Evolutionary conservation across 2,888 invertebrate species (phyloP).

Genomic region (Torymus tubicola): DNA sequence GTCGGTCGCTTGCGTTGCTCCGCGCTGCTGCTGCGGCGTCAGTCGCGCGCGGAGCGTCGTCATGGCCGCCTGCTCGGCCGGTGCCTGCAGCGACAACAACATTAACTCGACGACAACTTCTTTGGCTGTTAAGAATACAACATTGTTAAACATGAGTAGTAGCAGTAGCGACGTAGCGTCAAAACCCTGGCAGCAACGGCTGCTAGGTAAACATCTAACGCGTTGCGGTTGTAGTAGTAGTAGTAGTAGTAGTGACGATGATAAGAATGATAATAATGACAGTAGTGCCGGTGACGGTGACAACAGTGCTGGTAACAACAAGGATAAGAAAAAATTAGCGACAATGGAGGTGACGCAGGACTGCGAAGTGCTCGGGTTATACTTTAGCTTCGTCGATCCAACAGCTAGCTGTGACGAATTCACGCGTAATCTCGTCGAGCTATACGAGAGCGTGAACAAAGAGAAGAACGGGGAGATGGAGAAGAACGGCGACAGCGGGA

Average conservation of each 20-base stretch:
- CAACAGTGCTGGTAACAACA: conserved; percentile 44
- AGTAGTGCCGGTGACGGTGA: conserved; percentile 56
- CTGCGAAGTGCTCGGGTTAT: conserved; percentile 80
- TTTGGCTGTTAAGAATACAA: conserved; percentile 42
- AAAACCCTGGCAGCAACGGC: conserved; percentile 71
- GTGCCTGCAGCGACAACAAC: conserved; percentile 57
- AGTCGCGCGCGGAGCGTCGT: conserved; percentile 66
- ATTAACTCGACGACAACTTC: conserved; percentile 13
- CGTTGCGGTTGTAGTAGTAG: conserved; percentile 67
- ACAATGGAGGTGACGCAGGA: conserved; percentile 55
- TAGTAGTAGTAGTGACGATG: too few relatives aligned
- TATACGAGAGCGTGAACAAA: conserved; percentile 75
- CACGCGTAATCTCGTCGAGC: conserved; percentile 80
- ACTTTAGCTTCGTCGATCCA: conserved; percentile 85
- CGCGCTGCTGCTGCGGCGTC: conserved; percentile 53
- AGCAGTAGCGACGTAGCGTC: background rate
- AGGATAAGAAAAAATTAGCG: background rate
- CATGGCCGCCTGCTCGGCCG: conserved; percentile 57
- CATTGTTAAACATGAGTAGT: background rate
- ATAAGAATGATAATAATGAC: too few relatives aligned
- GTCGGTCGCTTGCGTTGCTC: conserved; percentile 1
- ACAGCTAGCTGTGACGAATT: conserved; percentile 82
- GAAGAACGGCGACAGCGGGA: conserved; percentile 59
- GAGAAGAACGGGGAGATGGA: conserved; percentile 19
- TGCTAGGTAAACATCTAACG: conserved; percentile 72